Percentiles rank a stretch among this genome's conserved stretches.
Evolutionary conservation across 35 echinoderm and acorn worm species (phyloP).

Genomic region (Ptychodera flava): DNA sequence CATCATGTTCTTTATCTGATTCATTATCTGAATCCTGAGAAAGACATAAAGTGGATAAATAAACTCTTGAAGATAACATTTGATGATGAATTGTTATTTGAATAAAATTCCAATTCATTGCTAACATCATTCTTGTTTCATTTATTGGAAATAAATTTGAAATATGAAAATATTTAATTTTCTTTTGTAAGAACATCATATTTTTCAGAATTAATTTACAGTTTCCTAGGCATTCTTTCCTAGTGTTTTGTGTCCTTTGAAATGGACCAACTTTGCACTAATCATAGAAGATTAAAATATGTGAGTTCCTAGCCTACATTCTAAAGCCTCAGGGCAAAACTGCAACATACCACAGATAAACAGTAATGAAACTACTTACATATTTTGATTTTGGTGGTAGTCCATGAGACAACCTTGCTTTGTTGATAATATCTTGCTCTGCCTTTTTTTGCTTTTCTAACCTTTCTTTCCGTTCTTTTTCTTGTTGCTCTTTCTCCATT

Average conservation of each 20-base stretch:
- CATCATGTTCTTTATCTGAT: neutral
- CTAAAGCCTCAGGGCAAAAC: neutral
- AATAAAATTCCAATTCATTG: neutral
- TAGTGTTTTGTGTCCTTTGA: slow-evolving; percentile 42
- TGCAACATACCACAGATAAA: neutral
- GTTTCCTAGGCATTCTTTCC: slow-evolving; percentile 56
- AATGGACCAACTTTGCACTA: slow-evolving; percentile 40
- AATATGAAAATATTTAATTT: neutral
- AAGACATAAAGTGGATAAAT: neutral
- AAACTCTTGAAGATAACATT: neutral
- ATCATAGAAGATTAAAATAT: neutral
- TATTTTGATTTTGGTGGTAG: slow-evolving; percentile 86
- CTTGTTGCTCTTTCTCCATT: slow-evolving; percentile 57
- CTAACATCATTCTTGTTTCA: neutral
- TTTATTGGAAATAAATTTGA: neutral
- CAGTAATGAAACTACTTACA: slow-evolving; percentile 1
- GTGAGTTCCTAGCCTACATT: neutral
- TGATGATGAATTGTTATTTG: neutral
- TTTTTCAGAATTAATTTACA: slow-evolving; percentile 31
- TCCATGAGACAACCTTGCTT: slow-evolving; percentile 42
- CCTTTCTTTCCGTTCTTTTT: slow-evolving; percentile 62
- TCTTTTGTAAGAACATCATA: neutral
- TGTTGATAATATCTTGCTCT: slow-evolving; percentile 66
- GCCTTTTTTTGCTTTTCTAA: slow-evolving; percentile 59
- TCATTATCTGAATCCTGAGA: no score